Conservation (phyloP, 2,113 vertebrate genomes). For the Chitala chitala region DNA sequence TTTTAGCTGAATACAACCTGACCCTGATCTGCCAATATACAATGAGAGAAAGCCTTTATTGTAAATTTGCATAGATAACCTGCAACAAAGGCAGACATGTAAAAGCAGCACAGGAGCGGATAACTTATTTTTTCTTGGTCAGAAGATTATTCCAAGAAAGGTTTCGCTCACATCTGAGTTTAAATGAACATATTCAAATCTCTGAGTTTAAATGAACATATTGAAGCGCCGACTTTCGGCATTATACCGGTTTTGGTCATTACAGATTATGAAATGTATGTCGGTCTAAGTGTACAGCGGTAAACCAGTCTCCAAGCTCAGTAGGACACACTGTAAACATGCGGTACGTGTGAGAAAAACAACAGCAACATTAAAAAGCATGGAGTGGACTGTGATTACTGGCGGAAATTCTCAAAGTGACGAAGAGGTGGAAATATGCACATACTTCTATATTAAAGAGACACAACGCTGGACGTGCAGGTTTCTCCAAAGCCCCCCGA, state of each 20-base stretch:
- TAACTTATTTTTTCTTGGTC: background rate
- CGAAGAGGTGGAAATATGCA: slow-evolving; percentile 44
- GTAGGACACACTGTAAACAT: too few relatives aligned
- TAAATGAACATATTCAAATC: background rate
- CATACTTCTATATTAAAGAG: slow-evolving; percentile 46
- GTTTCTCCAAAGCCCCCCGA: slow-evolving; percentile 63
- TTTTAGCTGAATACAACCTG: slow-evolving; percentile 56
- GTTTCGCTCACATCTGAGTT: background rate
- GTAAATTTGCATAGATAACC: slow-evolving; percentile 7
- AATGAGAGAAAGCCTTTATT: slow-evolving; percentile 11
- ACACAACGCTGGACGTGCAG: slow-evolving; percentile 45
- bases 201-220: too few relatives aligned
- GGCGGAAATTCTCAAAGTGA: slow-evolving; percentile 19
- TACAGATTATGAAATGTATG: too few relatives aligned
- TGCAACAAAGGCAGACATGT: background rate
- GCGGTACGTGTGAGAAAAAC: too few relatives aligned
- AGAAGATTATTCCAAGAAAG: background rate
- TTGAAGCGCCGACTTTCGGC: too few relatives aligned
- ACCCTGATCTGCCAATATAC: slow-evolving; percentile 44
- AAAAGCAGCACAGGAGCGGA: background rate
- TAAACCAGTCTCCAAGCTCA: too few relatives aligned
- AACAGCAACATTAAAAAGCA: background rate
- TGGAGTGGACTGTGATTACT: slow-evolving; percentile 21
- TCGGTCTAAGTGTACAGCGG: too few relatives aligned
- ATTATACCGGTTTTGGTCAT: too few relatives aligned